Evolutionary conservation across 2,888 invertebrate genomes (phyloP).

Genomic region (Pseudococcus viburni): DNA sequence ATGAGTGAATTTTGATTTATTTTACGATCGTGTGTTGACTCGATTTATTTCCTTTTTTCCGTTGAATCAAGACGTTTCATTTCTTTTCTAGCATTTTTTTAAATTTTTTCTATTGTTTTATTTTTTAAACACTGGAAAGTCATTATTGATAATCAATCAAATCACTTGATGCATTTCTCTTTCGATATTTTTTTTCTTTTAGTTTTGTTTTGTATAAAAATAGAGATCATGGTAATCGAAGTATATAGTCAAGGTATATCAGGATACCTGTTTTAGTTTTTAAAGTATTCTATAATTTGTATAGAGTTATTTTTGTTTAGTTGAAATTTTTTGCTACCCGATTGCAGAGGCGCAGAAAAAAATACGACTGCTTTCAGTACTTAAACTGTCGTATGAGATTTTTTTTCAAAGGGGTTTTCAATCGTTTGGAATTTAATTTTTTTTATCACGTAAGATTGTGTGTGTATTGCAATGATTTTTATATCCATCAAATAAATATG

Average conservation of each 20-base stretch:
- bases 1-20: not conserved
- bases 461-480: constrained; percentile 46
- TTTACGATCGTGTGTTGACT: constrained; percentile 1
- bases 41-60: not conserved
- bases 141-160: constrained; percentile 34
- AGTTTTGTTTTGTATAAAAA: not conserved
- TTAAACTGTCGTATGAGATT: constrained; percentile 3
- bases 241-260: constrained; percentile 22
- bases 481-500: constrained; percentile 33
- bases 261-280: not conserved
- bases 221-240: not conserved
- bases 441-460: constrained; percentile 44
- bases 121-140: constrained; percentile 20
- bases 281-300: constrained; percentile 30
- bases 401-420: not conserved
- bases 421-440: not conserved
- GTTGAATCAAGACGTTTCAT: not conserved
- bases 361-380: constrained; percentile 21
- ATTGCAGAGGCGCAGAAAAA: not conserved
- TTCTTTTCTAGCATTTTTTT: not conserved
- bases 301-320: constrained; percentile 12
- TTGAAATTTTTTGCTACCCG: constrained; percentile 6
- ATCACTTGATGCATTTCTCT: constrained; percentile 40
- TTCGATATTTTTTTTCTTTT: not conserved
- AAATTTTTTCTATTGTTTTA: too few relatives aligned